A percentile compares a stretch with the other conserved stretches of the same genome.
Evolutionary conservation across 2,888 invertebrate species (phyloP).

Genomic region (Eueremaeus valkanovi): DNA sequence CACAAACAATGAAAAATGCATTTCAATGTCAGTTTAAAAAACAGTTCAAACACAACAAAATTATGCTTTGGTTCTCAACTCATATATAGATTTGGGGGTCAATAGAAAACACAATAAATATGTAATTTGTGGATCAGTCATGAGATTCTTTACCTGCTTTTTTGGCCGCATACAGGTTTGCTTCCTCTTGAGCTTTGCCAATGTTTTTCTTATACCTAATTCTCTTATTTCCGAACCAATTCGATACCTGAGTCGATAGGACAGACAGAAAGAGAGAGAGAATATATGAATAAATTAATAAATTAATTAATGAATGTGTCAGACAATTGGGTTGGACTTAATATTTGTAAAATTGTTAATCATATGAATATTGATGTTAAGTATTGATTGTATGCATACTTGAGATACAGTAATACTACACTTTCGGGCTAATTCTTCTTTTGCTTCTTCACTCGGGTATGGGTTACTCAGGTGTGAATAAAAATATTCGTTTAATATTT

Average conservation of each 20-base stretch:
- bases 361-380: too few relatives aligned
- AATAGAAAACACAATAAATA: background rate
- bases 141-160: slow-evolving; percentile 58
- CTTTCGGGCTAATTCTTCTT: slow-evolving; percentile 97
- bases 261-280: background rate
- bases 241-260: slow-evolving; percentile 69
- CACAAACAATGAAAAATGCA: background rate
- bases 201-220: slow-evolving; percentile 99
- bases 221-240: slow-evolving; percentile 99
- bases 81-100: too few relatives aligned
- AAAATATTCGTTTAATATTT: slow-evolving; percentile 98
- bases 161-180: slow-evolving; percentile 96
- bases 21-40: background rate
- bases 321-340: too few relatives aligned
- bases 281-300: background rate
- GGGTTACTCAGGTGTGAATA: slow-evolving; percentile 99
- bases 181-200: slow-evolving; percentile 98
- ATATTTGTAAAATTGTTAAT: too few relatives aligned
- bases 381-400: slow-evolving; percentile 57
- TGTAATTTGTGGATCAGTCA: too few relatives aligned
- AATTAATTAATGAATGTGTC: too few relatives aligned
- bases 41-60: background rate
- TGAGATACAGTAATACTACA: slow-evolving; percentile 97
- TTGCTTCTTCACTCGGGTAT: slow-evolving; percentile 99
- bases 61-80: too few relatives aligned